A percentile compares a stretch with the other conserved stretches of the same genome.
These are phyloP conservation scores for Engraulis encrasicolus DNA, from an alignment of 2,113 vertebrate species.

Conservation along the genomic window DNA sequence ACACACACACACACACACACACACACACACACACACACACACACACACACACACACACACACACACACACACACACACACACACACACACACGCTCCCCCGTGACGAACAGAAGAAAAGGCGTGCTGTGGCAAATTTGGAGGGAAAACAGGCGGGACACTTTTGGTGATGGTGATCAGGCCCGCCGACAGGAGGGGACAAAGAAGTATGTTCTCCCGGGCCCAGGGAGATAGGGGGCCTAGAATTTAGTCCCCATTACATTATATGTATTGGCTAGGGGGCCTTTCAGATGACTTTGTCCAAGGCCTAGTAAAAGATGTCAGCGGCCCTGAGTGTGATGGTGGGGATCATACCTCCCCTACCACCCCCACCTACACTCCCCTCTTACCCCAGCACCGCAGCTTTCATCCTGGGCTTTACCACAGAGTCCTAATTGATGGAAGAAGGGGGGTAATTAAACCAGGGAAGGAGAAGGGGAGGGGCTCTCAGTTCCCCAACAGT, in stretches of 20 bases:
- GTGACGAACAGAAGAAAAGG: slow-evolving; percentile 51
- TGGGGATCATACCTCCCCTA: slow-evolving; percentile 44
- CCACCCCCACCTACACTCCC: slow-evolving; percentile 48
- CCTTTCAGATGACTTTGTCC: too few relatives aligned
- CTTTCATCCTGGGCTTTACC: slow-evolving; percentile 59
- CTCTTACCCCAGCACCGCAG: slow-evolving; percentile 41
- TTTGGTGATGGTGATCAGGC: too few relatives aligned
- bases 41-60: neutral
- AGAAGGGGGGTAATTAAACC: slow-evolving; percentile 75
- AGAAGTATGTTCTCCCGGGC: too few relatives aligned
- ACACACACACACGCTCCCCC: neutral
- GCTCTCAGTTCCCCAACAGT: slow-evolving; percentile 31
- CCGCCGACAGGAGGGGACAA: too few relatives aligned
- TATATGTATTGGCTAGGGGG: too few relatives aligned
- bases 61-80: neutral
- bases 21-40: neutral
- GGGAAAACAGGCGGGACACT: too few relatives aligned
- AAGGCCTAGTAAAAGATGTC: too few relatives aligned
- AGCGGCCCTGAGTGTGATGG: slow-evolving; percentile 38
- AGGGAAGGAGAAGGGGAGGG: slow-evolving; percentile 30
- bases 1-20: neutral
- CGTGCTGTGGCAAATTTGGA: too few relatives aligned
- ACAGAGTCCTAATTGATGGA: slow-evolving; percentile 75
- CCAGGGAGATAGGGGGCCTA: too few relatives aligned
- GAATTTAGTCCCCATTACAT: too few relatives aligned